Evolutionary conservation across 2,888 invertebrate genomes (phyloP).

Genomic region (Aquatica leii): DNA sequence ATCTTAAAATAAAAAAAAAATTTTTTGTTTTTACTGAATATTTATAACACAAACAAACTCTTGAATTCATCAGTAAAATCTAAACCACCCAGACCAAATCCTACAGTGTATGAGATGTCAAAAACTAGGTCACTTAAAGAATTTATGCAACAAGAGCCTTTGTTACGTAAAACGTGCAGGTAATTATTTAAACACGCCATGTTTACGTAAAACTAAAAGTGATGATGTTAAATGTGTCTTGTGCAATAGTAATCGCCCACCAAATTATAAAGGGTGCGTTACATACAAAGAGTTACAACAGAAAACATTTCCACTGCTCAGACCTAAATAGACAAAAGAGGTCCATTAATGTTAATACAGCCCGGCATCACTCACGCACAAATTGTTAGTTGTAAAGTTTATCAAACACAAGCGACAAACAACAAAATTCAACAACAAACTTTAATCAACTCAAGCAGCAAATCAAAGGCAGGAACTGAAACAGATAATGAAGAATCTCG

Average conservation of each 20-base stretch:
- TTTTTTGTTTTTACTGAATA: too few species aligned
- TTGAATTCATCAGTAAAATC: neutral
- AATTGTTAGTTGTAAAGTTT: neutral
- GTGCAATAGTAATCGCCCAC: neutral
- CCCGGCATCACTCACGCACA: too few species aligned
- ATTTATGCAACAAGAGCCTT: slow-evolving; percentile 17
- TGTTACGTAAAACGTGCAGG: slow-evolving; percentile 29
- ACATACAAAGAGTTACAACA: slow-evolving; percentile 15
- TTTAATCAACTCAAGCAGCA: too few species aligned
- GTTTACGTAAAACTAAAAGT: slow-evolving; percentile 16
- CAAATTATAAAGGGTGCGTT: neutral
- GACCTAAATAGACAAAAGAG: neutral
- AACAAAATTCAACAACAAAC: neutral
- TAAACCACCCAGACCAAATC: slow-evolving; percentile 14
- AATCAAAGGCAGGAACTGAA: too few species aligned
- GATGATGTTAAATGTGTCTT: slow-evolving; percentile 13
- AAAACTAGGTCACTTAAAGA: slow-evolving; percentile 27
- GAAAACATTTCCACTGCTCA: slow-evolving; percentile 1
- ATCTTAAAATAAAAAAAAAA: too few species aligned
- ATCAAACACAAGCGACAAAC: neutral
- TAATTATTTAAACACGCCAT: slow-evolving; percentile 24
- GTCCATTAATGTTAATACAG: neutral
- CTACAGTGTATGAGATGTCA: slow-evolving; percentile 30
- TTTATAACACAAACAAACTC: neutral
- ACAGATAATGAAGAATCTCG: too few species aligned